Percentiles rank a stretch among this genome's conserved stretches.
phyloP scores from a whole-genome alignment of 2,797 vertebrate genomes.

The Rallus crepitans region DNA sequence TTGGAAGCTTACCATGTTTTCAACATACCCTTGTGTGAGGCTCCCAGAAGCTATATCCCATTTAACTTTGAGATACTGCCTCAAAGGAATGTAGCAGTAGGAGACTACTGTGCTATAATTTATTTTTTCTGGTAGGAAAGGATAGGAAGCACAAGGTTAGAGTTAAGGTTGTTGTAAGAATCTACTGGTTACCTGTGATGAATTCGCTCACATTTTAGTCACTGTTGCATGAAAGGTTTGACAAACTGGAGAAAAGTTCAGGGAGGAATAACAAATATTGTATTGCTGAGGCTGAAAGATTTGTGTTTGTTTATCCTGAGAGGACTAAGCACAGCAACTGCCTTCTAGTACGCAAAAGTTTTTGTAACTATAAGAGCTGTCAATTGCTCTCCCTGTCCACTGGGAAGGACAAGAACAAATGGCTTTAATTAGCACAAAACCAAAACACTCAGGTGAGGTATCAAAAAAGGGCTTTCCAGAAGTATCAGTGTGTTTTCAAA shows the following conservation, averaged over 20 bases:
- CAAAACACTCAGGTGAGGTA: background rate
- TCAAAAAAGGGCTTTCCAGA: background rate
- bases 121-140: background rate
- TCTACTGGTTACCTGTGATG: background rate
- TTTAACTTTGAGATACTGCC: background rate
- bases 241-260: background rate
- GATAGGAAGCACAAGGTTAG: background rate
- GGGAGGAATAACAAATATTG: background rate
- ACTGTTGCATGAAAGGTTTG: background rate
- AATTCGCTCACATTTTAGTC: background rate
- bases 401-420: background rate
- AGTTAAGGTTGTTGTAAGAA: background rate
- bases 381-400: background rate
- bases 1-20: background rate
- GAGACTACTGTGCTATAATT: background rate
- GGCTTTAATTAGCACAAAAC: background rate
- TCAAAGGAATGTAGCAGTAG: background rate
- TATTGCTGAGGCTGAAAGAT: background rate
- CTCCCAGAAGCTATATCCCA: background rate
- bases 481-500: background rate
- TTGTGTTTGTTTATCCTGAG: background rate
- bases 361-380: background rate
- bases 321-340: background rate
- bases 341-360: background rate
- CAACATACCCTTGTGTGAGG: fast-evolving